Percentiles rank a stretch among this genome's conserved stretches.
phyloP scores from a whole-genome alignment of 2,797 vertebrate species.

The Lagocephalus sceleratus region DNA sequence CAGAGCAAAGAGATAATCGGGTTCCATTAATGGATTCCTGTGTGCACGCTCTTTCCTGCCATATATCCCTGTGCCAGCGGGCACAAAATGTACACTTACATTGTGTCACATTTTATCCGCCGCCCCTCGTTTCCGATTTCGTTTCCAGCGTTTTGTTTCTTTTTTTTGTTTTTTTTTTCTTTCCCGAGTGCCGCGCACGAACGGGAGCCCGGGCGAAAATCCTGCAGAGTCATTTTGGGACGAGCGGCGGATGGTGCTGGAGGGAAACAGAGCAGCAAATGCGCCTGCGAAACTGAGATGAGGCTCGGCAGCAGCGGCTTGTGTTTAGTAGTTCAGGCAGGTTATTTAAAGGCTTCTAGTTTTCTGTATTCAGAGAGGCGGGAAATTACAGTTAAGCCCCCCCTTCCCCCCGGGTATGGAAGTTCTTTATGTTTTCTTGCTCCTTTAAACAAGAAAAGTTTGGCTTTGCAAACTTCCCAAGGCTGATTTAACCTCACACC shows the following conservation, averaged over 20 bases:
- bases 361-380: conserved; percentile 2
- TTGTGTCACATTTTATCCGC: conserved; percentile 47
- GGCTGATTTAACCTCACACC: too few species aligned
- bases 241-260: neutral
- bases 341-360: conserved; percentile 2
- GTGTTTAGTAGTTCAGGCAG: neutral
- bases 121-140: conserved; percentile 35
- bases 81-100: conserved; percentile 63
- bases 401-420: neutral
- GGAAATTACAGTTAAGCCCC: conserved; percentile 1
- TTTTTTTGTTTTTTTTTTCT: too few species aligned
- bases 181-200: conserved; percentile 13
- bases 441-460: too few species aligned
- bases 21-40: conserved; percentile 78
- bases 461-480: too few species aligned
- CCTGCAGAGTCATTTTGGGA: conserved; percentile 59
- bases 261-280: conserved; percentile 21
- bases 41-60: conserved; percentile 55
- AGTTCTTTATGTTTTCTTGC: conserved; percentile 6
- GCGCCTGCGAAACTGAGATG: conserved; percentile 20
- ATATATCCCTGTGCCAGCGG: conserved; percentile 62
- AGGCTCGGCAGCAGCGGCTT: neutral
- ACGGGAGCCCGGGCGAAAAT: conserved; percentile 42
- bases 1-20: conserved; percentile 74
- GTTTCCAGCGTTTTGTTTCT: conserved; percentile 26